Evolutionary conservation across 2,888 invertebrate genomes (phyloP), one percentile per base, ranked within the genome.

Genomic region (Myopa testacea): DNA sequence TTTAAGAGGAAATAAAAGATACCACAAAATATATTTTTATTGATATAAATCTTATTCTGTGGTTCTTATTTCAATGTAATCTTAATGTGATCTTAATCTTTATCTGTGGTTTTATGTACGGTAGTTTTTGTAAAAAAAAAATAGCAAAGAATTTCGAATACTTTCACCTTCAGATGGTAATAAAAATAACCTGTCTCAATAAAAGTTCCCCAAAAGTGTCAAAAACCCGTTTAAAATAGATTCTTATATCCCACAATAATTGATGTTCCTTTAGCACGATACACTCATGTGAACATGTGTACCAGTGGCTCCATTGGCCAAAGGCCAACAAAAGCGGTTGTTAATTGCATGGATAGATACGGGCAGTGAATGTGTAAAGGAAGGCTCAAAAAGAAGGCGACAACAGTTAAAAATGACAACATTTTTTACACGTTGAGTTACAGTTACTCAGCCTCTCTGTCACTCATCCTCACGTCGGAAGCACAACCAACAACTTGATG

Each of bases 341-440:
- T n/a, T 55, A 55, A 55, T 55, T 55, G 55, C 16, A 55, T 55
- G 55, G 55, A 5, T 12, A 1, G 5, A 5, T 4, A 55, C 5
- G n/a, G 55, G n/a, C 16, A 2, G 4, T n/a, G 14, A 55, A 55
- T 10, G 26, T 55, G 55, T 5, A 55, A n/a, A 12, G 16, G 55
- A 14, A n/a, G 14, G 65, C 50, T 74, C 50, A n/a, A 52, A 65
- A 65, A n/a, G 74, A 37, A 34, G 63, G 37, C 19, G 63, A 74
- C 45, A 52, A 34, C 63, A 63, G 45, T 63, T 63, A 40, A 63
- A 73, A 63, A 4, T 63, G 10, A 45, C 73, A 74, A 65, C 65
- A 34, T 63, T 63, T 52, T 12, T 26, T n/a, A 16, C 73, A 45
- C n/a, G 19, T 58, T 50, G 4, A 10, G 19, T 37, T 37, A 26